Conservation (phyloP, 2,113 vertebrate genomes). For the Paedocypris sp. region DNA sequence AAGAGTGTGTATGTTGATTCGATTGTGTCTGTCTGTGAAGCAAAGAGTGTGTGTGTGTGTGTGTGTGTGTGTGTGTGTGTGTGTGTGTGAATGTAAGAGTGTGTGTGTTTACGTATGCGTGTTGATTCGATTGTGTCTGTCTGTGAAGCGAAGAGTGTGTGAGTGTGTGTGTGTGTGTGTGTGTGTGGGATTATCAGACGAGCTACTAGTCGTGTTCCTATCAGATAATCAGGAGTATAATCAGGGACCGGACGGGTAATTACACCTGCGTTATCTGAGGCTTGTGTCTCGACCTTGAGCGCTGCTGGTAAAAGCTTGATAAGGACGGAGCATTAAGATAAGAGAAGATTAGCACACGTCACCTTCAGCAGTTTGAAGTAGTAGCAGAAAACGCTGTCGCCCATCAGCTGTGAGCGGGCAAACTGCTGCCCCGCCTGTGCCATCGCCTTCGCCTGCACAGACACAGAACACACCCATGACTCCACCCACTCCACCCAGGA, state of each 20-base stretch:
- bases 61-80: too few species aligned
- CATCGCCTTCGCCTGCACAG: slow-evolving; percentile 76
- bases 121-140: too few species aligned
- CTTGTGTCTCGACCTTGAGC: neutral
- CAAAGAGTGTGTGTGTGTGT: too few species aligned
- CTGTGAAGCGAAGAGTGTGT: too few species aligned
- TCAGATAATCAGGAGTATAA: neutral
- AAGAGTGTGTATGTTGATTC: too few species aligned
- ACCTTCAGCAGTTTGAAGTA: slow-evolving; percentile 93
- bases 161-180: too few species aligned
- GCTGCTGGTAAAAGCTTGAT: neutral
- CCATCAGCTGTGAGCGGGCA: slow-evolving; percentile 83
- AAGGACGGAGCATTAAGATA: slow-evolving; percentile 8
- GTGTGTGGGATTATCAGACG: too few species aligned
- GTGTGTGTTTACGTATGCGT: too few species aligned
- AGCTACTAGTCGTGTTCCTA: neutral
- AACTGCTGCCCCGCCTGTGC: slow-evolving; percentile 81
- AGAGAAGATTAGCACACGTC: slow-evolving; percentile 32
- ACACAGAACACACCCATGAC: neutral
- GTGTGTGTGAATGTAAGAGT: too few species aligned
- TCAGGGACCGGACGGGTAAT: neutral
- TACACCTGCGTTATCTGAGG: neutral
- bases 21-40: too few species aligned
- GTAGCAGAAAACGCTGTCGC: slow-evolving; percentile 87
- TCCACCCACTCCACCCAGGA: too few species aligned